phyloP scores from a whole-genome alignment of 2,113 vertebrate genomes.

The Oryzias curvinotus region DNA sequence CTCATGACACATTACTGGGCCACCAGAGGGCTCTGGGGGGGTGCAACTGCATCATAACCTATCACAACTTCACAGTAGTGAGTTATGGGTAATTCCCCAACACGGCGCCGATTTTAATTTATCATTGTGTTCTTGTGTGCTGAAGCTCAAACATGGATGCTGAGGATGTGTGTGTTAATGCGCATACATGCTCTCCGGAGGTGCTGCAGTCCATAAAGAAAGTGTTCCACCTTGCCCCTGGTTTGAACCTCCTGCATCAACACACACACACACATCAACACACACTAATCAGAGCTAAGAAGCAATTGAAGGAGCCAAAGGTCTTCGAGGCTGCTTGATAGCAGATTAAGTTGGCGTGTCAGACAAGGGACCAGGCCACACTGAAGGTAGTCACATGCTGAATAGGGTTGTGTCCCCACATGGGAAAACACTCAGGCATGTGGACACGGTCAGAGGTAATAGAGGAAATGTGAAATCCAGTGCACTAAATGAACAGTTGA shows the following conservation, averaged over 20 bases:
- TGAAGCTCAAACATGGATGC: constrained; percentile 11
- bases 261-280: not conserved
- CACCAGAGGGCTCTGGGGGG: constrained; percentile 36
- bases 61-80: constrained; percentile 22
- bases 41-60: constrained; percentile 25
- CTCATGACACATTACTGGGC: constrained; percentile 39
- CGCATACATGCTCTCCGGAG: not conserved
- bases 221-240: constrained; percentile 49
- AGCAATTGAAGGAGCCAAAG: constrained; percentile 46
- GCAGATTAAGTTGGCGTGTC: constrained; percentile 63
- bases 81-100: constrained; percentile 25
- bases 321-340: constrained; percentile 62
- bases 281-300: constrained; percentile 49
- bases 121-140: constrained; percentile 20
- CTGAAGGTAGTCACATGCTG: constrained; percentile 63
- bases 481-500: no score
- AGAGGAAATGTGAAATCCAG: not conserved
- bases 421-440: constrained; percentile 1
- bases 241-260: constrained; percentile 59
- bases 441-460: not conserved
- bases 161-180: constrained; percentile 7
- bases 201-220: constrained; percentile 30
- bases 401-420: constrained; percentile 17
- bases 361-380: constrained; percentile 52
- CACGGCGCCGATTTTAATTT: constrained; percentile 13